Base-by-base conservation (phyloP, 2,797 vertebrate genomes). In the Coilia nasus region DNA sequence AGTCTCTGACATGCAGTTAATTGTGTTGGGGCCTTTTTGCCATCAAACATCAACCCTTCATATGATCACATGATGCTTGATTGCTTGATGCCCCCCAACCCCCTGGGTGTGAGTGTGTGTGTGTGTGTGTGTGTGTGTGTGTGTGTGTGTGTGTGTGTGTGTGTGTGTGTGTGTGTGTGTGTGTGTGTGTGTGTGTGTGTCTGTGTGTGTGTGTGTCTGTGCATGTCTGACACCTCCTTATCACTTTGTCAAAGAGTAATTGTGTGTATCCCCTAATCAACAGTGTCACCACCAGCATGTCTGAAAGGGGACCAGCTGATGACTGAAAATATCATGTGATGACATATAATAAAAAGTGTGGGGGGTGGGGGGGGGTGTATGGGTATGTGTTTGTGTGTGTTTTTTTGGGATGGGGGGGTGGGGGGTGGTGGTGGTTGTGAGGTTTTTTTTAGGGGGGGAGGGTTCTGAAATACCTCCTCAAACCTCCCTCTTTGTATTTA, bases 171-270 rank as follows among this genome's bases (percentile, higher is more conserved):
- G 41, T 59, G 4, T 82, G 23, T n/a, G 3, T 11, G 41, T 64
- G 28, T 28, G 17, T 17, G 23, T 82, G 81, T 17, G n/a, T 82
- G n/a, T 82, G 81, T 25, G 78, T 21, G 78, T 41, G 78, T 41
- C 31, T 21, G 35, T 41, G 78, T 56, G 50, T 62, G 82, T 44
- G 44, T 71, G 15, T 71, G 64, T 28, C 9, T 28, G 9, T 12
- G 28, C 2, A 28, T 31, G 25, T 15, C 25, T 21, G 23, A 21
- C 12, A 71, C 64, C 64, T 28, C 25, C 64, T 71, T 71, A 71
- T 71, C 64, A 31, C 15, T 75, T 28, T 75, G 28, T 75, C 31
- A 19, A 41, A 35, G 28, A 75, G 67, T 75, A 35, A 75, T 75
- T 71, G 12, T 31, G 64, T 67, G 25, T 35, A 25, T 35, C 28